Conservation (phyloP, 2,113 vertebrate genomes). For the Catharus fuscescens region DNA sequence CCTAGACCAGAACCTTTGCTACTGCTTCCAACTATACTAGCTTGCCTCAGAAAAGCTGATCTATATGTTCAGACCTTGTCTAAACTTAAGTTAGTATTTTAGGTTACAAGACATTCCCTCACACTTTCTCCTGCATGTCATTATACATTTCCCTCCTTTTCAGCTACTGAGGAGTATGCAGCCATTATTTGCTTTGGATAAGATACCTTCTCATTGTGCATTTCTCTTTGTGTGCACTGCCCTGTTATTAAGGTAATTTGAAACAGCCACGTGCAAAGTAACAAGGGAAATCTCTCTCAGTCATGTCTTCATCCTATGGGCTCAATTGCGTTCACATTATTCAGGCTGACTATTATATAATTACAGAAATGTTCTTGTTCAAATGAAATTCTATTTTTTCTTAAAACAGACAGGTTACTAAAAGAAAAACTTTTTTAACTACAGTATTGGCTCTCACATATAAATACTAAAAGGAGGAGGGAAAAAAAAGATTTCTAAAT, state of each 20-base stretch:
- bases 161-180: background rate
- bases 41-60: background rate
- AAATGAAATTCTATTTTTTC: background rate
- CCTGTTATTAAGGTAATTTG: conserved; percentile 47
- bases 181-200: conserved; percentile 23
- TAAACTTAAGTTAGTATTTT: background rate
- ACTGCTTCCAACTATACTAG: background rate
- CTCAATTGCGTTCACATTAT: background rate
- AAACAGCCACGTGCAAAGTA: conserved; percentile 27
- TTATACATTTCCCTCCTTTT: background rate
- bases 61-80: background rate
- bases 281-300: conserved; percentile 15
- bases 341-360: background rate
- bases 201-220: background rate
- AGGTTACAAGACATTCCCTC: background rate
- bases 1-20: background rate
- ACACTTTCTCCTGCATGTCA: background rate
- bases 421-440: background rate
- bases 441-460: background rate
- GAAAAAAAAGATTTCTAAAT: background rate
- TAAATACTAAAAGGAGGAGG: background rate
- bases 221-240: background rate
- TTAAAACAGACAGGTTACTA: background rate
- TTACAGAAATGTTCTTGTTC: background rate
- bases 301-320: background rate